Evolutionary conservation across 35 echinoderm and acorn worm genomes (phyloP).

Genomic region (Apostichopus japonicus): DNA sequence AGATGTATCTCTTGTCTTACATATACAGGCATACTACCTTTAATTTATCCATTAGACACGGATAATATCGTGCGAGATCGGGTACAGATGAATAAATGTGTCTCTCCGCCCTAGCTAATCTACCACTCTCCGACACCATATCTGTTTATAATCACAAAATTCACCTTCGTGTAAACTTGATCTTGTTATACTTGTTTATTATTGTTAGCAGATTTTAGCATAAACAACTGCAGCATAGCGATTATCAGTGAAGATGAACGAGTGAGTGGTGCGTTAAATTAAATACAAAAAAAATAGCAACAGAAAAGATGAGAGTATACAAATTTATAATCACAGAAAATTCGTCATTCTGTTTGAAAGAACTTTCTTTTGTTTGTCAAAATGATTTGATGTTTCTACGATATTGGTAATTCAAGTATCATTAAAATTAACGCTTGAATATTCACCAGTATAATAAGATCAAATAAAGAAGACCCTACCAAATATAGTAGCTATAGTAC

Average conservation of each 20-base stretch:
- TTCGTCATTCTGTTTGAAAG: too few species aligned
- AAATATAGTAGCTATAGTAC: too few species aligned
- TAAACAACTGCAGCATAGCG: neutral
- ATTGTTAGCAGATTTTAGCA: neutral
- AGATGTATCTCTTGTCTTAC: too few species aligned
- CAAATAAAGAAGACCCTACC: too few species aligned
- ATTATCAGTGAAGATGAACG: neutral
- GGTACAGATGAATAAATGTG: neutral
- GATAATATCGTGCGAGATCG: conserved; percentile 2
- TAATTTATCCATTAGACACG: conserved; percentile 2
- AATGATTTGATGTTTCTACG: too few species aligned
- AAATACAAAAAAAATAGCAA: neutral
- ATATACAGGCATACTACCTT: neutral
- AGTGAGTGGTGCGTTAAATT: neutral
- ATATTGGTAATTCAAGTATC: too few species aligned
- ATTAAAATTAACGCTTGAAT: too few species aligned
- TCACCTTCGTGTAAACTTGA: neutral
- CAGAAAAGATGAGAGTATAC: too few species aligned
- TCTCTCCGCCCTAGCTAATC: neutral
- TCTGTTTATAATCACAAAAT: neutral
- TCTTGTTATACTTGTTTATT: neutral
- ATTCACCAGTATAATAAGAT: too few species aligned
- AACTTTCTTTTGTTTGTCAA: too few species aligned
- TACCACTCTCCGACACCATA: neutral
- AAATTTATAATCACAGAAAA: too few species aligned